phyloP scores from a whole-genome alignment of 2,888 invertebrate species.

The Phengaris arion region DNA sequence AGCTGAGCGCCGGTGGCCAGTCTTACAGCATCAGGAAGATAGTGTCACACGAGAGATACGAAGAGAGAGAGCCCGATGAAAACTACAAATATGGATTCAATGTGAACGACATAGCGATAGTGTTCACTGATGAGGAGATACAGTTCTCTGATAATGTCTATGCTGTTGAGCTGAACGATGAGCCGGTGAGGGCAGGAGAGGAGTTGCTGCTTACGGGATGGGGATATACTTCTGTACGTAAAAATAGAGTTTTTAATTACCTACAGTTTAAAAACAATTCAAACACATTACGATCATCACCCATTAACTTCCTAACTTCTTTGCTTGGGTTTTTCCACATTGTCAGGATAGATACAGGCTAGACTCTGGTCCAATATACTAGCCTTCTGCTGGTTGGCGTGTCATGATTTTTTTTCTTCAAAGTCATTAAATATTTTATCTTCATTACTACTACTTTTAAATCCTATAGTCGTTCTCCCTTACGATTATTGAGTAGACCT shows the following conservation, averaged over 20 bases:
- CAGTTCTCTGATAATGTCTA: slow-evolving; percentile 73
- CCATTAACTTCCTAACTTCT: no score
- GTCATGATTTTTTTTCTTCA: no score
- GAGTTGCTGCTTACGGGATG: slow-evolving; percentile 79
- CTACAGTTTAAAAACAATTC: not conserved
- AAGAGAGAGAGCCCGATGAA: no score
- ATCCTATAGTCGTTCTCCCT: no score
- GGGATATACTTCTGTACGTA: slow-evolving; percentile 77
- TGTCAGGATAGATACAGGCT: no score
- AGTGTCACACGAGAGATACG: slow-evolving; percentile 66
- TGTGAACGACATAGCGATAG: slow-evolving; percentile 84
- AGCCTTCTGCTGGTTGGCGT: no score
- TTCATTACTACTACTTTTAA: no score
- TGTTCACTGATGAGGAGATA: slow-evolving; percentile 77
- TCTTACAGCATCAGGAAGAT: slow-evolving; percentile 65
- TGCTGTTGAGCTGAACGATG: slow-evolving; percentile 78
- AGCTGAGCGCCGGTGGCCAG: slow-evolving; percentile 63
- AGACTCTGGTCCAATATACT: no score
- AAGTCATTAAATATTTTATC: no score
- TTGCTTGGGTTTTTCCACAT: no score
- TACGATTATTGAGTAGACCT: no score
- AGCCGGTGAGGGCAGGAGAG: slow-evolving; percentile 75
- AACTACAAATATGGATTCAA: slow-evolving; percentile 40
- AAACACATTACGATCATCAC: no score
- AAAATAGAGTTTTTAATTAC: not conserved